These are phyloP conservation scores for Chloroclysta siterata DNA, from an alignment of 2,888 invertebrate genomes.

Conservation along the genomic window DNA sequence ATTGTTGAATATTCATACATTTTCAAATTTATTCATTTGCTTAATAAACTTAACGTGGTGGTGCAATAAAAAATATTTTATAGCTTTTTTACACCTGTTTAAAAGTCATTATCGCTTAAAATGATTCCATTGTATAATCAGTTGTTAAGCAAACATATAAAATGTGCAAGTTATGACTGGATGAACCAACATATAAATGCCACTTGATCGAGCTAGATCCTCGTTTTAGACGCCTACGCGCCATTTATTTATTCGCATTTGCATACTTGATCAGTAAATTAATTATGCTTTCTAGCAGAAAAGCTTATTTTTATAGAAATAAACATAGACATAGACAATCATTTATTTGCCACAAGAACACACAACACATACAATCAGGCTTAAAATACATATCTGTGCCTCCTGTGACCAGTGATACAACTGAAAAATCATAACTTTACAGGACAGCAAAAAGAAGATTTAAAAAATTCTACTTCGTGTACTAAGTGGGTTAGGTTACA, in stretches of 20 bases:
- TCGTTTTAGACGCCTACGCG: slow-evolving; percentile 29
- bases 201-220: slow-evolving; percentile 33
- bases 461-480: too few species aligned
- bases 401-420: too few species aligned
- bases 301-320: too few species aligned
- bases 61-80: slow-evolving; percentile 42
- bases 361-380: too few species aligned
- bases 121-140: slow-evolving; percentile 35
- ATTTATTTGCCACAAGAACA: too few species aligned
- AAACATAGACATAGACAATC: too few species aligned
- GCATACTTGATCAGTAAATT: slow-evolving; percentile 7
- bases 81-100: slow-evolving; percentile 45
- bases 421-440: too few species aligned
- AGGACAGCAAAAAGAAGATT: too few species aligned
- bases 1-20: slow-evolving; percentile 42
- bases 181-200: slow-evolving; percentile 30
- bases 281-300: slow-evolving; percentile 5
- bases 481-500: too few species aligned
- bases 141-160: slow-evolving; percentile 34
- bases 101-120: slow-evolving; percentile 40
- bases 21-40: slow-evolving; percentile 40
- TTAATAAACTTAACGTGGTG: slow-evolving; percentile 38
- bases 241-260: slow-evolving; percentile 16
- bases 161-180: slow-evolving; percentile 30
- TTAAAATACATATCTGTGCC: too few species aligned